These are phyloP conservation scores for Lagocephalus sceleratus DNA, from an alignment of 2,797 vertebrate species.

Conservation along the genomic window DNA sequence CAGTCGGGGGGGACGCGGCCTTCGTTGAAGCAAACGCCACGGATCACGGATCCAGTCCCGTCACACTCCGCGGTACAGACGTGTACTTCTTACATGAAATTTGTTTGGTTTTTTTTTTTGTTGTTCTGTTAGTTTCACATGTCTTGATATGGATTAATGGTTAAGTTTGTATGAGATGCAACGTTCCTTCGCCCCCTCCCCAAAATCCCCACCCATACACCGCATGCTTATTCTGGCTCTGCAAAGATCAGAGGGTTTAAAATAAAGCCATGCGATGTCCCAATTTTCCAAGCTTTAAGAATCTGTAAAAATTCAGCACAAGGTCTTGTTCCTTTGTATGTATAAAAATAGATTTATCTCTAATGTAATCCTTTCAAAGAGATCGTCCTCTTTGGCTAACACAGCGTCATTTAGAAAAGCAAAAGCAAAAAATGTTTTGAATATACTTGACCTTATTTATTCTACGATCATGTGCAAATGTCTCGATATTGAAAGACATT, in stretches of 20 bases:
- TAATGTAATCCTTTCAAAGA: constrained; percentile 88
- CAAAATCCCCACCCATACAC: constrained; percentile 76
- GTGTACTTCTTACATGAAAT: constrained; percentile 49
- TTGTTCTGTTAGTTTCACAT: constrained; percentile 41
- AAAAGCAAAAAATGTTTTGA: constrained; percentile 79
- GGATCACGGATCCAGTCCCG: constrained; percentile 68
- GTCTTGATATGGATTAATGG: constrained; percentile 56
- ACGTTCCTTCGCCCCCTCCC: constrained; percentile 74
- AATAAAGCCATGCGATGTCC: constrained; percentile 85
- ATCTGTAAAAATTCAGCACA: constrained; percentile 96
- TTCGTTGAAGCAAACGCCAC: constrained; percentile 71
- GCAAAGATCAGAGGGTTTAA: constrained; percentile 79
- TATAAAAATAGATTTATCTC: constrained; percentile 97
- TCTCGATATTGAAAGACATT: constrained; percentile 72
- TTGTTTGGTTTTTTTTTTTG: not conserved
- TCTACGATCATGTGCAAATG: constrained; percentile 74
- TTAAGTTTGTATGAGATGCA: constrained; percentile 72
- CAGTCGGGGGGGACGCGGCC: too few species aligned
- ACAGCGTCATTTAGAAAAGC: constrained; percentile 86
- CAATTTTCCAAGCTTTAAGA: constrained; percentile 89
- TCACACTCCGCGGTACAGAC: constrained; percentile 50
- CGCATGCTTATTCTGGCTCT: constrained; percentile 69
- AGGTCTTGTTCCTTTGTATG: constrained; percentile 89
- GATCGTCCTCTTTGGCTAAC: constrained; percentile 87
- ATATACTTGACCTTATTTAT: constrained; percentile 78